Conservation (phyloP, 2,888 invertebrate species). For the Aquatica leii region DNA sequence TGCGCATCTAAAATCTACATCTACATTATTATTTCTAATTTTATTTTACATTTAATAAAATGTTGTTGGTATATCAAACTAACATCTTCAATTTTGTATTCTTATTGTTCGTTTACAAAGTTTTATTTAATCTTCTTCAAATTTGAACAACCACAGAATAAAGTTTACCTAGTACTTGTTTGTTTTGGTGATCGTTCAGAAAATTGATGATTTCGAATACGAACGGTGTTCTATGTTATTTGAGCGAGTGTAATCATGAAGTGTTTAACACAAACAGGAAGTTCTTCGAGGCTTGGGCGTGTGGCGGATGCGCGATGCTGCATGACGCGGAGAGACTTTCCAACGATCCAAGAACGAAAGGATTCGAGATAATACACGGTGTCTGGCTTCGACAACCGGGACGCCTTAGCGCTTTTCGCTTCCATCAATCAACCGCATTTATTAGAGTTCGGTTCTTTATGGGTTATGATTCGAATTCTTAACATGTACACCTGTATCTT, state of each 20-base stretch:
- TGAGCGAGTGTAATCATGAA: conserved; percentile 48
- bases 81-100: conserved; percentile 19
- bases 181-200: conserved; percentile 43
- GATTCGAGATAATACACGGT: conserved; percentile 46
- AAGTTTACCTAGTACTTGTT: conserved; percentile 41
- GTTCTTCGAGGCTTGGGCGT: conserved; percentile 44
- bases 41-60: no score
- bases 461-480: conserved; percentile 16
- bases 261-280: conserved; percentile 51
- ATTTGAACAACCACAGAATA: conserved; percentile 40
- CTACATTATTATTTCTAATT: no score
- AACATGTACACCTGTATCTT: neutral
- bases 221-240: conserved; percentile 39
- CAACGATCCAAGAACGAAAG: conserved; percentile 54
- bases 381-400: conserved; percentile 37
- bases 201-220: conserved; percentile 47
- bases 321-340: conserved; percentile 53
- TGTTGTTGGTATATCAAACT: no score
- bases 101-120: conserved; percentile 20
- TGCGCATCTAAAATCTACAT: no score
- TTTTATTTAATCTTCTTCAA: conserved; percentile 43
- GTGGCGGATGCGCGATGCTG: conserved; percentile 50
- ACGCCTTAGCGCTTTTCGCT: conserved; percentile 38
- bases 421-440: conserved; percentile 49
- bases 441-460: conserved; percentile 40